Evolutionary conservation across 2,797 vertebrate genomes (phyloP).

Genomic region (Amphiprion clarkii): DNA sequence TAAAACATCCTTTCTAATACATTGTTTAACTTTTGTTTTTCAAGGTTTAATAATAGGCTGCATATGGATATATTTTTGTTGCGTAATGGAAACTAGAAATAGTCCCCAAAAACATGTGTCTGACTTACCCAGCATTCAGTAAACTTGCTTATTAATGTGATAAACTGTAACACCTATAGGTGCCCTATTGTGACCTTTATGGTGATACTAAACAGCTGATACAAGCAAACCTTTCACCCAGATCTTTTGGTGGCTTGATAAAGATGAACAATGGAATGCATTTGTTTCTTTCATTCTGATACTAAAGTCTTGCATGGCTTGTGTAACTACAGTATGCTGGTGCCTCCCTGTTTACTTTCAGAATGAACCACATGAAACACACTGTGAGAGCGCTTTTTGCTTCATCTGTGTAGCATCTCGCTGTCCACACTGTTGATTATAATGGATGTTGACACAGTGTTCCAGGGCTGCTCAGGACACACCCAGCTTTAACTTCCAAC

Average conservation of each 20-base stretch:
- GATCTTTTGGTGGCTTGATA: background rate
- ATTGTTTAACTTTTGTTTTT: background rate
- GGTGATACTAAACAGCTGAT: slow-evolving; percentile 1
- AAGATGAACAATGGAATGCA: background rate
- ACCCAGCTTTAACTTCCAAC: slow-evolving; percentile 56
- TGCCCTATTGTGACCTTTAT: slow-evolving; percentile 1
- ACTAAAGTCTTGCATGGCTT: background rate
- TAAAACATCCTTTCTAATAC: background rate
- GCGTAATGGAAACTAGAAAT: background rate
- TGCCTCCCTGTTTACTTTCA: slow-evolving; percentile 11
- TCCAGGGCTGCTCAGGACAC: slow-evolving; percentile 62
- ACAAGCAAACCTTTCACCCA: background rate
- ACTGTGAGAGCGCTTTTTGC: background rate
- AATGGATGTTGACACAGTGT: slow-evolving; percentile 67
- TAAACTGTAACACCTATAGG: background rate
- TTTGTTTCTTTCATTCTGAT: background rate
- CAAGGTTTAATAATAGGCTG: background rate
- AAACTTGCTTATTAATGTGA: background rate
- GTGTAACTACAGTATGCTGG: slow-evolving; percentile 12
- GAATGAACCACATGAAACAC: slow-evolving; percentile 37
- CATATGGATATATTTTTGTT: background rate
- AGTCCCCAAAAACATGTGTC: background rate
- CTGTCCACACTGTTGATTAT: slow-evolving; percentile 41
- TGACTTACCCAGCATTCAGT: background rate
- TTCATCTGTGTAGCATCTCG: slow-evolving; percentile 25